Evolutionary conservation across 2,888 invertebrate genomes (phyloP).

Genomic region (Andrena trimmerana): DNA sequence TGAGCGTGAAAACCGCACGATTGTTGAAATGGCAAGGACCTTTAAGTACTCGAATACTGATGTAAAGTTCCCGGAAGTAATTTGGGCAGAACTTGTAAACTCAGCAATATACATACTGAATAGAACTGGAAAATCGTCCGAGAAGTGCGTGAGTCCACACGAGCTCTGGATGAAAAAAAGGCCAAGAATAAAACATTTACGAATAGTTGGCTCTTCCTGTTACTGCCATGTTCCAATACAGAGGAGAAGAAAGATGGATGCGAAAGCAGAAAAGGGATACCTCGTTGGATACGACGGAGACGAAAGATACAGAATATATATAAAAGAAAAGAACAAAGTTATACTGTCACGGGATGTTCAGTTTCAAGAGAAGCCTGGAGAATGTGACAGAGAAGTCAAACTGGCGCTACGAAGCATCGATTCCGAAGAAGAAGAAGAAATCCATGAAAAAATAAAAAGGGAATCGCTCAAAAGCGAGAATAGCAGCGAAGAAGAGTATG

Average conservation of each 20-base stretch:
- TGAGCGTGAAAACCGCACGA: conserved; percentile 20
- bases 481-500: too few species aligned
- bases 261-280: neutral
- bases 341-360: too few species aligned
- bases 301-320: conserved; percentile 25
- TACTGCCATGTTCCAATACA: too few species aligned
- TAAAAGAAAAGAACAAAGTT: too few species aligned
- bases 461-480: too few species aligned
- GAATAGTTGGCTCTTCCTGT: neutral
- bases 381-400: too few species aligned
- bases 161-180: neutral
- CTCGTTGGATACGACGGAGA: conserved; percentile 34
- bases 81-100: neutral
- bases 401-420: too few species aligned
- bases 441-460: too few species aligned
- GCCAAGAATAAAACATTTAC: neutral
- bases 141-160: neutral
- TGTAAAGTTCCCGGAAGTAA: neutral
- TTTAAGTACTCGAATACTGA: neutral
- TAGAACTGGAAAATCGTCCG: too few species aligned
- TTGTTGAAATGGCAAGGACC: neutral
- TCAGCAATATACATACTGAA: neutral
- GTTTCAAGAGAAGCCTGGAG: too few species aligned
- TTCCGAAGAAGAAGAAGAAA: too few species aligned
- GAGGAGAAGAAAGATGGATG: neutral